Base-by-base conservation (phyloP, 2,113 vertebrate genomes). In the Engystomops pustulosus region DNA sequence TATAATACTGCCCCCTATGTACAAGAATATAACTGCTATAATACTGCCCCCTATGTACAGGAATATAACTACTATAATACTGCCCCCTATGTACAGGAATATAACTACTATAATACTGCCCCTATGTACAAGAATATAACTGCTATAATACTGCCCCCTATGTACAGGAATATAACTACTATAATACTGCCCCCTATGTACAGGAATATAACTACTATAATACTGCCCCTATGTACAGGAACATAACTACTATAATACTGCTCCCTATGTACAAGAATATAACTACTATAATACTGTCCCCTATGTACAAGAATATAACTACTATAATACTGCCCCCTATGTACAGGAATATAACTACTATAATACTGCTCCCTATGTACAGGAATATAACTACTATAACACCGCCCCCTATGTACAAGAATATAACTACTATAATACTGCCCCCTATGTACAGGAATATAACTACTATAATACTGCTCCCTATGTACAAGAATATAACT, bases 391-490 rank as follows among this genome's bases (percentile, higher is more conserved):
- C 60, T 65, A 65, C 60, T 65, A 65, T 65, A 32, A 65, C 32
- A 65, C 60, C 32, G n/a, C 9, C 60, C 2, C 27, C 55, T 60
- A 65, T 32, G 15, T 65, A 65, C 60, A 65, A 32, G 60, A 65
- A 65, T 65, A 32, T 15, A 34, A 15, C 11, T 62, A 62, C 58
- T 62, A 62, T 62, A 62, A 62, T 62, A 62, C 58, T 62, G 27
- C 58, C 3, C n/a, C 32, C 30, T 67, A 67, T 67, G 14, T 67
- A 34, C 62, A 67, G 9, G 62, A 67, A 67, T 67, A 67, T 67
- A 62, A 62, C 58, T 62, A 67, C 62, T 67, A 67, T 67, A 67
- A 67, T 67, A 67, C 62, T 67, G 30, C 62, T 20, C n/a, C 30
- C 62, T 36, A 67, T 67, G 14, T 67, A 34, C 32, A 49, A 18